A percentile compares a stretch with the other conserved stretches of the same genome.
Conservation (phyloP, 2,113 vertebrate genomes). For the Protobothrops flavoviridis region DNA sequence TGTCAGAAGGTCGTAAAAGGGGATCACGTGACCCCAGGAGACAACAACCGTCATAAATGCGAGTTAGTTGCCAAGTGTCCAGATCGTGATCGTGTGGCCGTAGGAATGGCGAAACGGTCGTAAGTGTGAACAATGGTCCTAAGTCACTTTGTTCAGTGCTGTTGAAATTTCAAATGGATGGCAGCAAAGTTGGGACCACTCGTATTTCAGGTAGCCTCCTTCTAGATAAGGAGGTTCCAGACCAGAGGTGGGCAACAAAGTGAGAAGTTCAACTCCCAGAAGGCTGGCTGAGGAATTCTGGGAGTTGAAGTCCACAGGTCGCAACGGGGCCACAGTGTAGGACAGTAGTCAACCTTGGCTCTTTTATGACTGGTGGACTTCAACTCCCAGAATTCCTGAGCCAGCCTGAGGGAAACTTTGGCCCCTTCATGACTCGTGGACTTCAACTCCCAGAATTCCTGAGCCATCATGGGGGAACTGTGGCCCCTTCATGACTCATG, state of each 20-base stretch:
- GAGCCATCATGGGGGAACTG: too few species aligned
- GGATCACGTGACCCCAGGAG: not conserved
- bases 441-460: too few species aligned
- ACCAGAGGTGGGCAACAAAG: not conserved
- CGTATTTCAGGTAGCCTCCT: not conserved
- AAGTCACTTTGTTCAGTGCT: not conserved
- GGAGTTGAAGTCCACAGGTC: not conserved
- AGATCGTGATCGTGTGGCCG: too few species aligned
- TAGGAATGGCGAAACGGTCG: not conserved
- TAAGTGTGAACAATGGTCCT: not conserved
- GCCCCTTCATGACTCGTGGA: too few species aligned
- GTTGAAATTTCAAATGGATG: too few species aligned
- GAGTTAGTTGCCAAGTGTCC: not conserved
- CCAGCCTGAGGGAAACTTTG: too few species aligned
- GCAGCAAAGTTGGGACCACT: not conserved
- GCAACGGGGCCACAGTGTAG: not conserved
- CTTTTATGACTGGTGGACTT: too few species aligned
- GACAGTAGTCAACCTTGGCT: too few species aligned
- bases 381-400: too few species aligned
- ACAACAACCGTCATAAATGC: not conserved
- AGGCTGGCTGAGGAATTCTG: not conserved
- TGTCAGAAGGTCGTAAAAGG: not conserved
- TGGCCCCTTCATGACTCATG: too few species aligned
- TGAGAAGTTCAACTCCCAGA: not conserved
- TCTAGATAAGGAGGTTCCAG: not conserved